A percentile compares a stretch with the other conserved stretches of the same genome.
phyloP scores from a whole-genome alignment of 2,113 vertebrate genomes.

The Paedocypris sp. region DNA sequence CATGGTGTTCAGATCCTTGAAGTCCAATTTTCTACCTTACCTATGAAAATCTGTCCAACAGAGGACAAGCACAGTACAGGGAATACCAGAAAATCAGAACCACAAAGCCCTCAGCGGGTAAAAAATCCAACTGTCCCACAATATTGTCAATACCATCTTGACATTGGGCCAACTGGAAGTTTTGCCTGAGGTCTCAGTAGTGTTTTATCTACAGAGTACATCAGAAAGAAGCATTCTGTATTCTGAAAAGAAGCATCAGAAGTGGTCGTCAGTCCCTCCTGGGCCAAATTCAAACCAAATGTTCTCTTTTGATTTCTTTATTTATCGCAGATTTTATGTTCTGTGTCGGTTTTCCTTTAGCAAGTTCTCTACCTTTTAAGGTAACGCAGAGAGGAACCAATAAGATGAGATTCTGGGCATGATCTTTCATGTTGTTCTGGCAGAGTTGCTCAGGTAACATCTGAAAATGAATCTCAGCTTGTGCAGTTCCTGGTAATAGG shows the following conservation, averaged over 20 bases:
- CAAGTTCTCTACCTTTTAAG: constrained; percentile 25
- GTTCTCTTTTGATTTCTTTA: constrained; percentile 36
- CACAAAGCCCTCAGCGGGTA: too few relatives aligned
- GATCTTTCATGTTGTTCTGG: constrained; percentile 1
- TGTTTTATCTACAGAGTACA: background rate
- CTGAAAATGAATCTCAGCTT: background rate
- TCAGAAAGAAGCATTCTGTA: background rate
- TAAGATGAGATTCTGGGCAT: background rate
- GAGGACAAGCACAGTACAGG: too few relatives aligned
- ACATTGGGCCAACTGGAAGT: too few relatives aligned
- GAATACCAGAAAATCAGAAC: too few relatives aligned
- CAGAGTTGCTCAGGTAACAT: constrained; percentile 18
- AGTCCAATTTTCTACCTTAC: too few relatives aligned
- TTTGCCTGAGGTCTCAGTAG: background rate
- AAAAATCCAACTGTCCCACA: too few relatives aligned
- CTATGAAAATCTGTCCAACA: too few relatives aligned
- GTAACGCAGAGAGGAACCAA: background rate
- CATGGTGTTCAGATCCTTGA: too few relatives aligned
- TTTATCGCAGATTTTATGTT: constrained; percentile 10
- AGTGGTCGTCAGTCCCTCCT: constrained; percentile 12
- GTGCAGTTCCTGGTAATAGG: background rate
- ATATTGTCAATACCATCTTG: too few relatives aligned
- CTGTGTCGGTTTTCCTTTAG: background rate
- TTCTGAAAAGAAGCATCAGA: background rate
- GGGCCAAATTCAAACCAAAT: constrained; percentile 42